Evolutionary conservation across 2,888 invertebrate species (phyloP).

Genomic region (Drosophila melanocephala): DNA sequence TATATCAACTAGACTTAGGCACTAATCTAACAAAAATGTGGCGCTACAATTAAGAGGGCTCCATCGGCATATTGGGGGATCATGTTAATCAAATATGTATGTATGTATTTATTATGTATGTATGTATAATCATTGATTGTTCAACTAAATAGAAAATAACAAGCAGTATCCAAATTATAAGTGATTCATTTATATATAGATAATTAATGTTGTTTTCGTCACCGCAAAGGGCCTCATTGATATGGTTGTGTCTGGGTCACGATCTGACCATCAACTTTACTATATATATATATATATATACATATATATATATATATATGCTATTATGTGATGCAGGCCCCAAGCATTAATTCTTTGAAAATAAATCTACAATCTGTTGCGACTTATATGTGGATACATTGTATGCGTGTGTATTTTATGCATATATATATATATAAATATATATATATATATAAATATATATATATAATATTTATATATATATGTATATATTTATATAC

Average conservation of each 20-base stretch:
- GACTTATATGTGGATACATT: constrained; percentile 38
- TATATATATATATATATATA: not conserved
- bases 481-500: not conserved
- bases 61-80: constrained; percentile 35
- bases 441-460: constrained; percentile 11
- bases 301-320: not conserved
- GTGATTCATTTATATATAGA: constrained; percentile 39
- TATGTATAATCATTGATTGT: constrained; percentile 35
- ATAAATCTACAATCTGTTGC: constrained; percentile 43
- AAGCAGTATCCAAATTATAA: constrained; percentile 67
- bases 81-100: constrained; percentile 32
- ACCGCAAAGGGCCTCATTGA: constrained; percentile 60
- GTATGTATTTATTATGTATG: constrained; percentile 36
- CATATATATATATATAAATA: constrained; percentile 5
- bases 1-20: constrained; percentile 73
- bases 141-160: constrained; percentile 78
- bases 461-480: constrained; percentile 8
- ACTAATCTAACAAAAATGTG: constrained; percentile 78
- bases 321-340: constrained; percentile 27
- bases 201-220: constrained; percentile 22
- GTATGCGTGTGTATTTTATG: constrained; percentile 25
- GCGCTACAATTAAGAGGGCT: constrained; percentile 56
- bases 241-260: constrained; percentile 52
- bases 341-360: constrained; percentile 32
- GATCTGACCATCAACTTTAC: constrained; percentile 9